Base-by-base conservation (phyloP, 2,888 invertebrate species). In the Agrilus mali region DNA sequence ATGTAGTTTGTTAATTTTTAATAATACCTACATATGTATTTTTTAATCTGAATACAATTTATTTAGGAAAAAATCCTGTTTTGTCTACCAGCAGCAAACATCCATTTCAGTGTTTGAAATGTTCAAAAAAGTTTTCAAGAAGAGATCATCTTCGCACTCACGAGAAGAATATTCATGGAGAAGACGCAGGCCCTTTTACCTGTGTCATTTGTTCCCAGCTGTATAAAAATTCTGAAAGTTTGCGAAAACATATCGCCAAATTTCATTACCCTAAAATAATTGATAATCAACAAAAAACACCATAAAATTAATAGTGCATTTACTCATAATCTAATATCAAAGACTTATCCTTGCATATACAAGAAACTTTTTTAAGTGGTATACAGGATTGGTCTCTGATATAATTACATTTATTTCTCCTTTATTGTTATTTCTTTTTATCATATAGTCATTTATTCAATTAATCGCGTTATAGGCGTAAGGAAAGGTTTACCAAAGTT, bases 141-240 rank as follows among this genome's bases (percentile, higher is more conserved):
- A 53, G 67, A 46, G 68, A 69, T 53, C 69, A 69, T 47, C 59
- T 69, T 42, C 54, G 66, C 43, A 68, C 68, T 38, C 69, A 69
- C 53, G 66, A 67, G 53, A 68, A 67, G 57, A 69, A 69, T 50
- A 65, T 68, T 41, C 69, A 69, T 49, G 69, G 69, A 13, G 67
- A 68, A 50, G 67, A 67, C 47, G 67, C 63, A 4, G 69, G 69
- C 12, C 69, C 69, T 10, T 68, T 69, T 50, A 63, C 62, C 41
- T 69, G 69, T 46, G 53, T 58, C 33, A 65, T 68, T 41, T 69
- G 69, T 51, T 59, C 63, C 36, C 69, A 68, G 47, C 49, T 67
- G 39, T 69, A 68, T 52, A 69, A 69, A 59, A 69, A 69, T 50
- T 60, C 66, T 7, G 68, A 68, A 49, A 69, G 68, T 55, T 55